Evolutionary conservation across 92 coral and sea anemone species (phyloP).

Genomic region (Palythoa caribaeorum): DNA sequence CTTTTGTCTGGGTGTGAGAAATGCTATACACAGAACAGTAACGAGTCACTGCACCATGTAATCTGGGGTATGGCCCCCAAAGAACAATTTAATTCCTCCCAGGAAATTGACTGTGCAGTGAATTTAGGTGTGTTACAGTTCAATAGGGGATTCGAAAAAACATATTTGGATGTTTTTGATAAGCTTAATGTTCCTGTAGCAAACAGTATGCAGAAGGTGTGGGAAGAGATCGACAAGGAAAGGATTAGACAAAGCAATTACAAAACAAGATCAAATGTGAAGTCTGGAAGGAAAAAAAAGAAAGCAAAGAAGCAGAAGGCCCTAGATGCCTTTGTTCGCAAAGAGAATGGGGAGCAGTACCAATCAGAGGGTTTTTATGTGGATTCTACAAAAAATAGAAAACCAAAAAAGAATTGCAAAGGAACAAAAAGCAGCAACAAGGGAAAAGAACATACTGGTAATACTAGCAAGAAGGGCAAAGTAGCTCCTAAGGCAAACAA

Average conservation of each 20-base stretch:
- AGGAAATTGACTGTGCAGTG: slow-evolving; percentile 42
- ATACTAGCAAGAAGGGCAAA: too few relatives aligned
- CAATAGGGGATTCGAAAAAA: slow-evolving; percentile 46
- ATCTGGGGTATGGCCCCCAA: slow-evolving; percentile 45
- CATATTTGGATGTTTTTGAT: slow-evolving; percentile 41
- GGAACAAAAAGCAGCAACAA: too few relatives aligned
- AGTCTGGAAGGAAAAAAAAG: background rate
- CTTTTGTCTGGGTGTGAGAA: slow-evolving; percentile 59
- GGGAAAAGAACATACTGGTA: too few relatives aligned
- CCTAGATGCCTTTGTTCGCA: slow-evolving; percentile 65
- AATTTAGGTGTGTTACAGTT: slow-evolving; percentile 53
- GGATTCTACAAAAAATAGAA: background rate
- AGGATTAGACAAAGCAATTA: slow-evolving; percentile 38
- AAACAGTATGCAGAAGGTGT: background rate
- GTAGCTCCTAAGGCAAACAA: too few relatives aligned
- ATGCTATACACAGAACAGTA: slow-evolving; percentile 59
- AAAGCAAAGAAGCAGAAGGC: slow-evolving; percentile 35
- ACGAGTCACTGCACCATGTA: slow-evolving; percentile 61
- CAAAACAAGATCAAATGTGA: background rate
- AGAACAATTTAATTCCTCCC: slow-evolving; percentile 58
- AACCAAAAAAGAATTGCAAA: too few relatives aligned
- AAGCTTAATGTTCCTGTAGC: slow-evolving; percentile 1
- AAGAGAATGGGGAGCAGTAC: slow-evolving; percentile 51
- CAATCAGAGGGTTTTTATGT: slow-evolving; percentile 60
- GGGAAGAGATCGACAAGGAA: slow-evolving; percentile 47